phyloP scores from a whole-genome alignment of 2,113 vertebrate species.

The Elephantulus edwardii region DNA sequence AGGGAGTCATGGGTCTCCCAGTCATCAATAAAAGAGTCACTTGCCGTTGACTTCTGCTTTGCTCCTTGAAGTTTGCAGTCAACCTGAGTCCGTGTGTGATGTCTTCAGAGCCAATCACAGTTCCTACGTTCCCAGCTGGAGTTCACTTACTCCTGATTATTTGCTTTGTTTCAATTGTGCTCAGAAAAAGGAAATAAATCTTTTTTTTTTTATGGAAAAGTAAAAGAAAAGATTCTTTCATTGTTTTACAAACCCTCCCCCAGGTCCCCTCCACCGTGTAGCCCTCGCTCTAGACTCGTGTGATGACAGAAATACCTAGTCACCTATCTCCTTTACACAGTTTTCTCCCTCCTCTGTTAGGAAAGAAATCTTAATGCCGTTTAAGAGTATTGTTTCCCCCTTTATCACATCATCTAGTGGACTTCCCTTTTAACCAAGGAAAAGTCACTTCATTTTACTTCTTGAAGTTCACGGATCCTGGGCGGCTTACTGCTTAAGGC shows the following conservation, averaged over 20 bases:
- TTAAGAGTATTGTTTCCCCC: background rate
- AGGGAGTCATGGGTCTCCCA: accelerated
- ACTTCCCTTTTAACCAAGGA: background rate
- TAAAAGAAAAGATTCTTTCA: too few species aligned
- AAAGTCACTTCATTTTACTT: slow-evolving; percentile 21
- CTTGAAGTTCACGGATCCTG: background rate
- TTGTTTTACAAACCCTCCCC: too few species aligned
- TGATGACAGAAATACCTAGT: too few species aligned
- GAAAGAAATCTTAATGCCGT: background rate
- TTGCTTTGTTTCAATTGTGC: background rate
- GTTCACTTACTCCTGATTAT: background rate
- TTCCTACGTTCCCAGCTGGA: background rate
- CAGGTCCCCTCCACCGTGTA: too few species aligned
- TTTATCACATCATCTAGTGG: background rate
- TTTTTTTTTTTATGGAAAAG: too few species aligned
- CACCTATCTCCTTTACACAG: too few species aligned
- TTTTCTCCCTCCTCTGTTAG: too few species aligned
- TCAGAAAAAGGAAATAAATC: too few species aligned
- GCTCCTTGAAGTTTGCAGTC: accelerated
- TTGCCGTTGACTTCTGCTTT: too few species aligned
- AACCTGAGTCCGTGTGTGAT: accelerated
- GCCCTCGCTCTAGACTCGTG: too few species aligned
- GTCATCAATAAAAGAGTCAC: accelerated
- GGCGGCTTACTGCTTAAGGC: background rate
- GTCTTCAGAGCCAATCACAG: background rate